Evolutionary conservation across 37 sponge, comb jelly and placozoan genomes (phyloP).

Genomic region (Eunapius fragilis): DNA sequence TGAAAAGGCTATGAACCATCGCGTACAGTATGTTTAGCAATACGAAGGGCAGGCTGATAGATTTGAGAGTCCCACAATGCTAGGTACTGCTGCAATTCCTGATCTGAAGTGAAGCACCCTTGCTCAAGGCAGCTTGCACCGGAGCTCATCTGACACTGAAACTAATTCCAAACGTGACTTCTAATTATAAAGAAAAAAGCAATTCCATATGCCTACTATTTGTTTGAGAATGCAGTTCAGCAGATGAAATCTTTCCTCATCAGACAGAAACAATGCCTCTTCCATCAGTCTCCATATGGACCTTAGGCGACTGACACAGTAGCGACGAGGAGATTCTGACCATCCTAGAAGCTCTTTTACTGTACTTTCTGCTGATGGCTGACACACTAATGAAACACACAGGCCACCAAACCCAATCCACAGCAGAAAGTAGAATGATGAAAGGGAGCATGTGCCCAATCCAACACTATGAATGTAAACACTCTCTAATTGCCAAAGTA

Average conservation of each 20-base stretch:
- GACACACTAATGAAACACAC: slow-evolving; percentile 73
- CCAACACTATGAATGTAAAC: slow-evolving; percentile 74
- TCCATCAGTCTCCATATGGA: slow-evolving; percentile 81
- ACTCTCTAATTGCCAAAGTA: not conserved
- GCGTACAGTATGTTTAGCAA: not conserved
- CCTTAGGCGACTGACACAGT: slow-evolving; percentile 80
- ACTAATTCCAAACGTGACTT: too few species aligned
- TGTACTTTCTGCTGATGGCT: slow-evolving; percentile 50
- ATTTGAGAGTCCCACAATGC: not conserved
- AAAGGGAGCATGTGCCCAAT: slow-evolving; percentile 78
- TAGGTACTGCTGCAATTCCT: not conserved
- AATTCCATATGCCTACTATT: slow-evolving; percentile 56
- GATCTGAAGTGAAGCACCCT: not conserved
- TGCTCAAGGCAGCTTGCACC: not conserved
- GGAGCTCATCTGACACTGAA: not conserved
- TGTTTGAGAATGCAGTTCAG: slow-evolving; percentile 40
- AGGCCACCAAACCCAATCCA: slow-evolving; percentile 87
- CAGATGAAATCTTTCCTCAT: slow-evolving; percentile 83
- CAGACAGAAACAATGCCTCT: slow-evolving; percentile 64
- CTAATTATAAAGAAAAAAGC: too few species aligned
- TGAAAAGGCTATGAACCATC: too few species aligned
- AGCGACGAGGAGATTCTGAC: slow-evolving; percentile 78
- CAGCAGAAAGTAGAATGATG: slow-evolving; percentile 83
- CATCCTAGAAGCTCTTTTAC: slow-evolving; percentile 77
- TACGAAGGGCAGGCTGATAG: not conserved